These are phyloP conservation scores for Tachyglossus aculeatus DNA, from an alignment of 2,797 vertebrate genomes.

Conservation along the genomic window DNA sequence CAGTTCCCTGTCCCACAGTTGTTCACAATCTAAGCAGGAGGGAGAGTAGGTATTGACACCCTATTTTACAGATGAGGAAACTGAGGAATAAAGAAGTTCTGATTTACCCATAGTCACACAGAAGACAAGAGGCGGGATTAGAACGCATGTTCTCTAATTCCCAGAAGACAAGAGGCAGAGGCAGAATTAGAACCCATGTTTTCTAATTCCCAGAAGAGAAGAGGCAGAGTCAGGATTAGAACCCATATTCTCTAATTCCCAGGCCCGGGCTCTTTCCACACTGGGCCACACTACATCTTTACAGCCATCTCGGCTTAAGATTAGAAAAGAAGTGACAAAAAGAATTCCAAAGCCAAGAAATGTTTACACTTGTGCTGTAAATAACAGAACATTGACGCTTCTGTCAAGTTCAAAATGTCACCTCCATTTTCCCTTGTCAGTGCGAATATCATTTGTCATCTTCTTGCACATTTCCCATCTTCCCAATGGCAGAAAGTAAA, in stretches of 20 bases:
- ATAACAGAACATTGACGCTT: background rate
- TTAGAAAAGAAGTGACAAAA: background rate
- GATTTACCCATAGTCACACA: too few species aligned
- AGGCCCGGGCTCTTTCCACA: background rate
- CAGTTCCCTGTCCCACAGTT: too few species aligned
- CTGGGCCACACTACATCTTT: background rate
- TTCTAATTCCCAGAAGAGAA: background rate
- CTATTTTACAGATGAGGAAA: too few species aligned
- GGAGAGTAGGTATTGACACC: too few species aligned
- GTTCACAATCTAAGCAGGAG: too few species aligned
- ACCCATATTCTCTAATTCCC: background rate
- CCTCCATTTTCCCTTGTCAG: background rate
- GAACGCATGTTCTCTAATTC: background rate
- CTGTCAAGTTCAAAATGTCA: slow-evolving; percentile 13
- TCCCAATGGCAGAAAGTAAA: slow-evolving; percentile 5
- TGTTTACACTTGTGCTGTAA: slow-evolving; percentile 10
- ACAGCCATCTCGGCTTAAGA: background rate
- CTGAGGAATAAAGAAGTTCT: too few species aligned
- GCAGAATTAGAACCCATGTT: background rate
- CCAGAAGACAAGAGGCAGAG: background rate
- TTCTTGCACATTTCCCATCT: background rate
- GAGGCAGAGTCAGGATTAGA: background rate
- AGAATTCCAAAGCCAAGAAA: background rate
- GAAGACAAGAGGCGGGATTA: too few species aligned
- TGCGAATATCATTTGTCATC: background rate